A percentile compares a stretch with the other conserved stretches of the same genome.
Conservation (phyloP, 2,113 vertebrate species). For the Aphelocoma coerulescens region DNA sequence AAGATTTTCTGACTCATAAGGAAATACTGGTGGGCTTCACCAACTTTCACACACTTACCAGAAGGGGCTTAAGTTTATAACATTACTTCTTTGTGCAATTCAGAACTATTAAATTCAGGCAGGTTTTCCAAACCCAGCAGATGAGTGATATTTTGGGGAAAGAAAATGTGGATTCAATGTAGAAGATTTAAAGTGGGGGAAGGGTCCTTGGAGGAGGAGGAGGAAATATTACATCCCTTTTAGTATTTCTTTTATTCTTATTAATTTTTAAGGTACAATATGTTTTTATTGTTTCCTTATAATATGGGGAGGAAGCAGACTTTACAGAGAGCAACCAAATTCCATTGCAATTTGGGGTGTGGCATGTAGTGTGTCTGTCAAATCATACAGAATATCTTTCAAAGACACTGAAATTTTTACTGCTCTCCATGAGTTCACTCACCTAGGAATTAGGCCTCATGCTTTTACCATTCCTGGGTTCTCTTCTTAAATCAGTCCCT, state of each 20-base stretch:
- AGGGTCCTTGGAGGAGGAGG: background rate
- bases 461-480: background rate
- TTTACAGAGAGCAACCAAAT: background rate
- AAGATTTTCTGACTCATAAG: background rate
- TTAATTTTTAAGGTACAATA: background rate
- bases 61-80: background rate
- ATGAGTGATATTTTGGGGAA: background rate
- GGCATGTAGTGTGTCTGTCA: background rate
- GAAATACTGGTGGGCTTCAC: background rate
- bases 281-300: background rate
- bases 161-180: background rate
- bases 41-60: background rate
- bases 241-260: background rate
- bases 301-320: background rate
- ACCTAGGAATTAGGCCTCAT: background rate
- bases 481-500: background rate
- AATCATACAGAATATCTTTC: background rate
- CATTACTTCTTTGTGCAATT: background rate
- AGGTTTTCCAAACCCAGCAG: background rate
- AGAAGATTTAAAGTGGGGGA: background rate
- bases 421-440: background rate
- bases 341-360: background rate
- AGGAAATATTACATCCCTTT: background rate
- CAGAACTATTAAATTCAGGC: background rate
- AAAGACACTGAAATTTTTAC: background rate